phyloP scores from a whole-genome alignment of 2,797 vertebrate genomes.

The Melanotaenia boesemani region DNA sequence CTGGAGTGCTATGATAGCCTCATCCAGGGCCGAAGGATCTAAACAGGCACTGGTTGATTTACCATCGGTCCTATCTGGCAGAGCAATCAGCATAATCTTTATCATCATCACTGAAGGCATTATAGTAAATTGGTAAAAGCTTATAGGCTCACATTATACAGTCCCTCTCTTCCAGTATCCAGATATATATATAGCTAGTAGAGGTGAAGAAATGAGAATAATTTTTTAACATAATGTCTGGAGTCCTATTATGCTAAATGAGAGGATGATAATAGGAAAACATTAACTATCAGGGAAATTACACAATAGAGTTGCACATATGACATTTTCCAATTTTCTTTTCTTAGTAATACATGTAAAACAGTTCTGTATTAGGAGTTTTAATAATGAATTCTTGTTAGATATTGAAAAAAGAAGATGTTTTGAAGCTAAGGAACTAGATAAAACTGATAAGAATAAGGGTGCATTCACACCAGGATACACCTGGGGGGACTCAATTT shows the following conservation, averaged over 20 bases:
- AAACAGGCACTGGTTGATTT: conserved; percentile 63
- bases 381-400: background rate
- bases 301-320: conserved; percentile 36
- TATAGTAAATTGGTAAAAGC: conserved; percentile 65
- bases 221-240: conserved; percentile 60
- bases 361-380: background rate
- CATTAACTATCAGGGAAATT: conserved; percentile 34
- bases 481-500: background rate
- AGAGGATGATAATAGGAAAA: conserved; percentile 44
- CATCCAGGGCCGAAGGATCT: conserved; percentile 44
- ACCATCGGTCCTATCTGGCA: conserved; percentile 40
- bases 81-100: conserved; percentile 65
- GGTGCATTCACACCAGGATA: background rate
- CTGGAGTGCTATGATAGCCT: conserved; percentile 52
- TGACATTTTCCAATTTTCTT: conserved; percentile 23
- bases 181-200: conserved; percentile 46
- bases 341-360: conserved; percentile 3
- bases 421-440: background rate
- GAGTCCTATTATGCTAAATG: conserved; percentile 61
- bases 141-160: conserved; percentile 59
- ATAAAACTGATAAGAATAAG: background rate
- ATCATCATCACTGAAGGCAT: conserved; percentile 69
- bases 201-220: conserved; percentile 50
- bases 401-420: background rate
- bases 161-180: conserved; percentile 40